Percentiles rank a stretch among this genome's conserved stretches.
Conservation (phyloP, 2,113 vertebrate genomes). For the Brachyistius frenatus region DNA sequence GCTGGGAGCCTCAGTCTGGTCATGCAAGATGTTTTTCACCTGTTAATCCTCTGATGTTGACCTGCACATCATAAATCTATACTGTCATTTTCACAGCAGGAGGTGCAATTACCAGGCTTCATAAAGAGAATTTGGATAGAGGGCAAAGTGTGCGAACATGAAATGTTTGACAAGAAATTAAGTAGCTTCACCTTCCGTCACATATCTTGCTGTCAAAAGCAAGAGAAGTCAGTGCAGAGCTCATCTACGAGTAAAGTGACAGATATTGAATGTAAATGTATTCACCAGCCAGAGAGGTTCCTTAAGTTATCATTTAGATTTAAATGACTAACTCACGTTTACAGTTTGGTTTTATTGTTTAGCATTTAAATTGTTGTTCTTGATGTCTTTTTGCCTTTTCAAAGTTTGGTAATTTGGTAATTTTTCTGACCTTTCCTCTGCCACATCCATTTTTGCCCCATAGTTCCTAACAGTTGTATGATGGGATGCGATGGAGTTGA, state of each 20-base stretch:
- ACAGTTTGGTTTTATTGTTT: no score
- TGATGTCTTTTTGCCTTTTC: no score
- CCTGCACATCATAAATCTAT: not conserved
- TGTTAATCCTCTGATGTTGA: conserved; percentile 17
- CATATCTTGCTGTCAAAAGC: conserved; percentile 11
- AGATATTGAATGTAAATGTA: no score
- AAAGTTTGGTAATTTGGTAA: no score
- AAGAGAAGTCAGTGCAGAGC: not conserved
- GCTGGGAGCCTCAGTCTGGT: not conserved
- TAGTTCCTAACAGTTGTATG: no score
- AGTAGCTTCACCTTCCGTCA: conserved; percentile 1
- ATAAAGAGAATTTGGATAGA: not conserved
- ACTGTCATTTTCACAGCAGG: conserved; percentile 36
- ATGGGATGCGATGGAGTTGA: no score
- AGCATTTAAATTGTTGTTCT: no score
- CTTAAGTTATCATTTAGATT: no score
- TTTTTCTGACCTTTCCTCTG: no score
- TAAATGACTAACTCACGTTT: no score
- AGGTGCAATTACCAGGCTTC: not conserved
- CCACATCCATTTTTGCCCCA: no score
- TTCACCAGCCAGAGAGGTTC: no score
- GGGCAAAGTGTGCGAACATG: not conserved
- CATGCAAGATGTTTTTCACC: not conserved
- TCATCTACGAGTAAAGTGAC: not conserved
- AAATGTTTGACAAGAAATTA: not conserved